These are phyloP conservation scores for Trissolcus brochymenae DNA, from an alignment of 2,888 invertebrate species.

Conservation along the genomic window DNA sequence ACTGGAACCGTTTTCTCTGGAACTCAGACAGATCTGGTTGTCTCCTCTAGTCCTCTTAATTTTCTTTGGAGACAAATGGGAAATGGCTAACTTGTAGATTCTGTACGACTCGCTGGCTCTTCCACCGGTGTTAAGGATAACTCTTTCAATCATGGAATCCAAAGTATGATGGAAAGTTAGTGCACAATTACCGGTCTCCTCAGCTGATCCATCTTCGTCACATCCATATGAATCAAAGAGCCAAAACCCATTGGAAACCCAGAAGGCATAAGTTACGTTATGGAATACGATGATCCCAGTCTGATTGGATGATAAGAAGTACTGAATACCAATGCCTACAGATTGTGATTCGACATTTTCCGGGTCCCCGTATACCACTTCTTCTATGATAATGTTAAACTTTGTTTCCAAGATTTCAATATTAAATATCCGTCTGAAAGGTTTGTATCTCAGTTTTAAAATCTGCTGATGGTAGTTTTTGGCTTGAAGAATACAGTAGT, in stretches of 20 bases:
- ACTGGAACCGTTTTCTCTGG: conserved; percentile 10
- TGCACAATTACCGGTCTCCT: conserved; percentile 61
- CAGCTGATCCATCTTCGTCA: conserved; percentile 63
- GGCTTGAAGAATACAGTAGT: conserved; percentile 65
- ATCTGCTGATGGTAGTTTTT: conserved; percentile 64
- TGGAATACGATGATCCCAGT: conserved; percentile 69
- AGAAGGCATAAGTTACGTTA: conserved; percentile 69
- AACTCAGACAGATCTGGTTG: conserved; percentile 6
- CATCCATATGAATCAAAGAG: conserved; percentile 72
- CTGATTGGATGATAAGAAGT: conserved; percentile 62
- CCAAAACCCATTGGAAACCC: conserved; percentile 65
- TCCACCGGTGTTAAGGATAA: conserved; percentile 63
- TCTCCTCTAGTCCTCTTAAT: conserved; percentile 20
- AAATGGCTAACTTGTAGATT: conserved; percentile 66
- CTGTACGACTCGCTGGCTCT: conserved; percentile 61
- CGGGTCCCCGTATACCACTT: conserved; percentile 66
- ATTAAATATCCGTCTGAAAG: conserved; percentile 64
- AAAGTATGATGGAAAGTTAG: conserved; percentile 65
- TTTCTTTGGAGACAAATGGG: conserved; percentile 64
- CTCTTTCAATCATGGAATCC: conserved; percentile 60
- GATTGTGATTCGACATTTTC: conserved; percentile 61
- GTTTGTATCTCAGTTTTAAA: conserved; percentile 65
- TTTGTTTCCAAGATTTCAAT: conserved; percentile 63
- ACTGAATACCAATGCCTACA: conserved; percentile 54
- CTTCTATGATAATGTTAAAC: conserved; percentile 67